phyloP scores from a whole-genome alignment of 2,888 invertebrate genomes.

The Diaperis boleti region DNA sequence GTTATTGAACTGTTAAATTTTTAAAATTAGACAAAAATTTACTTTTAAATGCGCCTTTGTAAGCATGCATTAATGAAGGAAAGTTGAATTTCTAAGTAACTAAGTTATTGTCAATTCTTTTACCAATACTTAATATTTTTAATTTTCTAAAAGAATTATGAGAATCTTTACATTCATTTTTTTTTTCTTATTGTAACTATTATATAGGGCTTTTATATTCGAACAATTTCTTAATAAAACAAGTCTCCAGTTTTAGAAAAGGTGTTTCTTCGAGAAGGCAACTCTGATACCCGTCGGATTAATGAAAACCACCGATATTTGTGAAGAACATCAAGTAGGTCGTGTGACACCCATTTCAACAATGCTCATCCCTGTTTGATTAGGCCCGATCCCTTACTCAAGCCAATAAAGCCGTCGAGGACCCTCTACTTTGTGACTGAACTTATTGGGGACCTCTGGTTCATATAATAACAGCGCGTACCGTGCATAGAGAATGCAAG shows the following conservation, averaged over 20 bases:
- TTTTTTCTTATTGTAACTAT: too few relatives aligned
- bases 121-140: too few relatives aligned
- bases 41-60: too few relatives aligned
- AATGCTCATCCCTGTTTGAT: conserved; percentile 22
- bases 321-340: conserved; percentile 40
- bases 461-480: conserved; percentile 36
- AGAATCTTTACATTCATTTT: too few relatives aligned
- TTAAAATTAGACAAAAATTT: too few relatives aligned
- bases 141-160: too few relatives aligned
- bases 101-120: too few relatives aligned
- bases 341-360: conserved; percentile 44
- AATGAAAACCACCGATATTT: conserved; percentile 40
- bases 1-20: too few relatives aligned
- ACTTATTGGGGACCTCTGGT: conserved; percentile 30
- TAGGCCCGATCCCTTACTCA: conserved; percentile 20
- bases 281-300: conserved; percentile 40
- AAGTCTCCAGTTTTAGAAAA: not conserved
- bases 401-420: conserved; percentile 23
- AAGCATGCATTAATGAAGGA: too few relatives aligned
- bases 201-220: too few relatives aligned
- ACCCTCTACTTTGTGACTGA: conserved; percentile 7
- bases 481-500: conserved; percentile 45
- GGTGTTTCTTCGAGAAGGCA: conserved; percentile 31
- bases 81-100: too few relatives aligned
- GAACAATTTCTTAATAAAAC: too few relatives aligned